A percentile compares a stretch with the other conserved stretches of the same genome.
These are phyloP conservation scores for Argyra leucocephala DNA, from an alignment of 2,888 invertebrate genomes.

Conservation along the genomic window DNA sequence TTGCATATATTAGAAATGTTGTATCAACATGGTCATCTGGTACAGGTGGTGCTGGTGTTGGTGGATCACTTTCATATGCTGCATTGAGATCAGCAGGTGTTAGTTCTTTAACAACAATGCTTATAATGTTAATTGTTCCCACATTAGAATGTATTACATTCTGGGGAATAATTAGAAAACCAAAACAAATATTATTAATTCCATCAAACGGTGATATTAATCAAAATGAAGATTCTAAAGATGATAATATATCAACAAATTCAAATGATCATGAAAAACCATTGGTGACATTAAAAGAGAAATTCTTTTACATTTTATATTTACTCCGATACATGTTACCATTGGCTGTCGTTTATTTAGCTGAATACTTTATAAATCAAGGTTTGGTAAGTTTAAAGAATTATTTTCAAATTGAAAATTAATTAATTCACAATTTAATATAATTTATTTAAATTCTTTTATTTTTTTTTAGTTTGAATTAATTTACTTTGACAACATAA, in stretches of 20 bases:
- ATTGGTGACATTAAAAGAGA: conserved; percentile 44
- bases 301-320: conserved; percentile 48
- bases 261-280: conserved; percentile 24
- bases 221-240: too few species aligned
- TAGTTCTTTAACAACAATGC: conserved; percentile 51
- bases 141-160: conserved; percentile 51
- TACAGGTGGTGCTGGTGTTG: conserved; percentile 70
- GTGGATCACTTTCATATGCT: conserved; percentile 69
- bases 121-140: conserved; percentile 64
- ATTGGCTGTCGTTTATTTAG: conserved; percentile 64
- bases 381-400: conserved; percentile 54
- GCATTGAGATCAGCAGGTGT: conserved; percentile 53
- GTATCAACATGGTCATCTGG: conserved; percentile 80
- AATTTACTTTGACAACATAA: conserved; percentile 55
- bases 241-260: neutral
- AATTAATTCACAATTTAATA: too few species aligned
- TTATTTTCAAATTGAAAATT: neutral
- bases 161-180: conserved; percentile 42
- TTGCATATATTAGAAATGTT: conserved; percentile 60
- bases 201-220: conserved; percentile 26
- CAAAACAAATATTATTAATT: conserved; percentile 30
- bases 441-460: neutral
- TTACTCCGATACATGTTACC: conserved; percentile 68
- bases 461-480: conserved; percentile 56
- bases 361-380: conserved; percentile 82